Evolutionary conservation across 1,140 invertebrate species (phyloP).

Genomic region (Bombus sylvicola): DNA sequence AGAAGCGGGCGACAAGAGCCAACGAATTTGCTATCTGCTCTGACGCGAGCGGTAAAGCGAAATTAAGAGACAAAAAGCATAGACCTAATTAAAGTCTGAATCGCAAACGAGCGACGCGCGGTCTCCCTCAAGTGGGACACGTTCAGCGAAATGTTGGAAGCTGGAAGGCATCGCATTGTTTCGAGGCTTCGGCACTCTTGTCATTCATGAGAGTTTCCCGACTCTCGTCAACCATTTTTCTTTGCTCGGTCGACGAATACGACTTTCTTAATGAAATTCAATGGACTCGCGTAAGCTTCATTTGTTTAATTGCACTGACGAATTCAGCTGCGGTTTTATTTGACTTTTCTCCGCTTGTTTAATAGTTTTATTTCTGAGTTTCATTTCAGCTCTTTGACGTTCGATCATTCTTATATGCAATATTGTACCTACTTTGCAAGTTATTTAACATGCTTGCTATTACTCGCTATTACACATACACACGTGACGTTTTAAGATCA

Average conservation of each 20-base stretch:
- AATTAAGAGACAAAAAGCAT: conserved; percentile 33
- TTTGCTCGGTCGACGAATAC: neutral
- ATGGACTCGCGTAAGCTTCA: neutral
- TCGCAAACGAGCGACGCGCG: conserved; percentile 18
- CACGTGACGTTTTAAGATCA: too few species aligned
- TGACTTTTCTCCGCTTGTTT: neutral
- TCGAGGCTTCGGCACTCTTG: neutral
- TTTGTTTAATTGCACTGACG: conserved; percentile 4
- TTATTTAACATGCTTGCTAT: too few species aligned
- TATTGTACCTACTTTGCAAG: too few species aligned
- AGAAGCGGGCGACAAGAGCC: neutral
- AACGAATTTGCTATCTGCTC: neutral
- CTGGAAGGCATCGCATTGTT: conserved; percentile 8
- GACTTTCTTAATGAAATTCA: conserved; percentile 20
- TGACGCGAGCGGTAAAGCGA: conserved; percentile 11
- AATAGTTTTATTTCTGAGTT: neutral
- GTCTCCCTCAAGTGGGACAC: neutral
- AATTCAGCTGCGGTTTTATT: neutral
- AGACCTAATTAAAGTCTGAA: conserved; percentile 43
- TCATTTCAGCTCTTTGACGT: too few species aligned
- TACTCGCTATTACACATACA: too few species aligned
- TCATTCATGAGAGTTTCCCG: too few species aligned
- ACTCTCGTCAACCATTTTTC: neutral
- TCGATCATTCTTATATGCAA: too few species aligned
- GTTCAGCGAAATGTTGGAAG: neutral